These are phyloP conservation scores for Ceratina japonica DNA, from an alignment of 1,140 invertebrate species.

Conservation along the genomic window DNA sequence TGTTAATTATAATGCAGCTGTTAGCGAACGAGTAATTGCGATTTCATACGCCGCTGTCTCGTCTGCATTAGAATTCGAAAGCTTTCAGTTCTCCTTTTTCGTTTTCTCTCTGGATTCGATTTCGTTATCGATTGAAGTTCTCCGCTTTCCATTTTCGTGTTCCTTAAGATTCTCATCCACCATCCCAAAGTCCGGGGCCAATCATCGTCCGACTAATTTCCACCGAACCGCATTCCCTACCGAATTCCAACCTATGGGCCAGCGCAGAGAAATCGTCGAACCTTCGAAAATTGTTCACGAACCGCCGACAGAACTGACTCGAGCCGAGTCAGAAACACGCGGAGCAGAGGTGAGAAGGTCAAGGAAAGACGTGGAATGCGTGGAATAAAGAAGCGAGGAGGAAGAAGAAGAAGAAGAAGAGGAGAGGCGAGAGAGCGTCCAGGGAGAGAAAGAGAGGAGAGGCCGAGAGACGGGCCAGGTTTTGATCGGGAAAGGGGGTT, in stretches of 20 bases:
- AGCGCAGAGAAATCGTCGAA: neutral
- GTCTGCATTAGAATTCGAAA: neutral
- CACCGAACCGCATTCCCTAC: neutral
- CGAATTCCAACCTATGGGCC: neutral
- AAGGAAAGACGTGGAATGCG: slow-evolving; percentile 34
- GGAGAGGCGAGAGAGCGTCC: slow-evolving; percentile 31
- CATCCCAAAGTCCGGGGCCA: neutral
- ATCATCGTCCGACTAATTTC: neutral
- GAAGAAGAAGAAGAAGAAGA: slow-evolving; percentile 56
- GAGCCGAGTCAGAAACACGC: slow-evolving; percentile 25
- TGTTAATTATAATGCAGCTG: slow-evolving; percentile 52
- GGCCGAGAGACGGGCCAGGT: slow-evolving; percentile 69
- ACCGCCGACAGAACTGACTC: neutral
- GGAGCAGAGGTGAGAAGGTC: slow-evolving; percentile 48
- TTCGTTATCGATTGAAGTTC: too few relatives aligned
- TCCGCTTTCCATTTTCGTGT: too few relatives aligned
- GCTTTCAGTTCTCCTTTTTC: neutral
- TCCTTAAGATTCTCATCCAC: neutral
- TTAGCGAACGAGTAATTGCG: slow-evolving; percentile 38
- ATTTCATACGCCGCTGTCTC: slow-evolving; percentile 13
- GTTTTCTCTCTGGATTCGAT: neutral
- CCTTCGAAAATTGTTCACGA: slow-evolving; percentile 33
- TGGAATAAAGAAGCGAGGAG: slow-evolving; percentile 41
- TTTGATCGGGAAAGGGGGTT: slow-evolving; percentile 69
- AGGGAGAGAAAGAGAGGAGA: slow-evolving; percentile 64